A percentile compares a stretch with the other conserved stretches of the same genome.
Conservation (phyloP, 37 sponge, comb jelly and placozoan genomes). For the Ianthella basta region DNA sequence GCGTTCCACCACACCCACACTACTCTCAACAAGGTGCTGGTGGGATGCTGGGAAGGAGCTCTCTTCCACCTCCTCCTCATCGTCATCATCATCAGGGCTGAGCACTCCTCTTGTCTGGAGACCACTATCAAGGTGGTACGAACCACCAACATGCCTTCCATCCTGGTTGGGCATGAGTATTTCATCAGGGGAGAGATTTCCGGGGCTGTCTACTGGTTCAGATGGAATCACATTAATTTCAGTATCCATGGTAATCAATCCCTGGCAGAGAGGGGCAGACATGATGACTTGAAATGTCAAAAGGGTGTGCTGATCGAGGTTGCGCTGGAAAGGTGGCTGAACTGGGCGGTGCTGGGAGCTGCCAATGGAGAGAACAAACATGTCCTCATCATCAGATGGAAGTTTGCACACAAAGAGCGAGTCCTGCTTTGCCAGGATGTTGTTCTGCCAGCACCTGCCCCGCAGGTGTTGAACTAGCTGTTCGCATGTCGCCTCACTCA, state of each 20-base stretch:
- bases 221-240: slow-evolving; percentile 44
- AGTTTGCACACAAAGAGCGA: slow-evolving; percentile 22
- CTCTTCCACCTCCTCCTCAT: too few relatives aligned
- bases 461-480: slow-evolving; percentile 38
- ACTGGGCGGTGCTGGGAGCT: background rate
- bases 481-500: background rate
- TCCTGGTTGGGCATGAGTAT: background rate
- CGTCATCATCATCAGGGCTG: too few relatives aligned
- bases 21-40: too few relatives aligned
- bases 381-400: background rate
- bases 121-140: slow-evolving; percentile 13
- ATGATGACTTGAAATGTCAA: slow-evolving; percentile 41
- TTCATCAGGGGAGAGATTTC: background rate
- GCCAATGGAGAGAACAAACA: background rate
- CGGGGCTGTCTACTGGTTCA: background rate
- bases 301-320: background rate
- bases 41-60: too few relatives aligned
- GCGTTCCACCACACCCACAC: too few relatives aligned
- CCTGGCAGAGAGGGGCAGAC: slow-evolving; percentile 49
- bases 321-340: background rate
- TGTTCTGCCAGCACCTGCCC: background rate
- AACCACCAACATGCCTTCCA: background rate
- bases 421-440: slow-evolving; percentile 33
- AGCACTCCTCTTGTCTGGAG: background rate
- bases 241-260: slow-evolving; percentile 49